Evolutionary conservation across 2,888 invertebrate genomes (phyloP), one percentile per base, ranked within the genome.

Genomic region (Auanema sp.): DNA sequence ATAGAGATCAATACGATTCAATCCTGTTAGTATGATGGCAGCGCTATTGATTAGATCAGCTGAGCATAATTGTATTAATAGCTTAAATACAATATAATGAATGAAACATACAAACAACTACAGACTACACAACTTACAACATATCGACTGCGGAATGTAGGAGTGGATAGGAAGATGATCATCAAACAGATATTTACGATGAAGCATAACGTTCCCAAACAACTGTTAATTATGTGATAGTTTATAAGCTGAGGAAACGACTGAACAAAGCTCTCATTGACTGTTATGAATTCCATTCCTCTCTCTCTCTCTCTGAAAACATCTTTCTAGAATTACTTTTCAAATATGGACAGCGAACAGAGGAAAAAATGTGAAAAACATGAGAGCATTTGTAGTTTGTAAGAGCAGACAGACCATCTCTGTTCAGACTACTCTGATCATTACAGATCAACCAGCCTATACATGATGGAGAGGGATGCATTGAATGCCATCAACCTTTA

Each of bases 11-110:
- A 74, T 66, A n/a, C 77, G 56, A 51, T 77, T 77, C 6, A 74
- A 66, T 1, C 77, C 77, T 21, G 72, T 74, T 11, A 77, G 62
- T 8, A 77, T 68, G 24, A 71, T 72, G 10, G 74, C 74, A 52
- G 71, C 55, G 44, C 72, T 70, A 65, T 76, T 76, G 21, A 76
- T 66, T n/a, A 67, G 61, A 58, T 77, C 77, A 14, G 69, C 77
- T 5, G 70, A 43, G 42, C 72, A 72, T 10, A 77, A 69, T 3
- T 69, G 71, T 3, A 75, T 77, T 11, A 77, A 64, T 4, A 77
- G 58, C 74, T 75, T 65, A 41, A 74, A 66, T 24, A 24, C 18
- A 24, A 33, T 33, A 33, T 33, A 33, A 8, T 33, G 3, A 33
- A 33, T n/a, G 33, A 33, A 33, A 33, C 8, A 24, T 10, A 53